Base-by-base conservation (phyloP, 2,113 vertebrate genomes). In the Bos indicus region DNA sequence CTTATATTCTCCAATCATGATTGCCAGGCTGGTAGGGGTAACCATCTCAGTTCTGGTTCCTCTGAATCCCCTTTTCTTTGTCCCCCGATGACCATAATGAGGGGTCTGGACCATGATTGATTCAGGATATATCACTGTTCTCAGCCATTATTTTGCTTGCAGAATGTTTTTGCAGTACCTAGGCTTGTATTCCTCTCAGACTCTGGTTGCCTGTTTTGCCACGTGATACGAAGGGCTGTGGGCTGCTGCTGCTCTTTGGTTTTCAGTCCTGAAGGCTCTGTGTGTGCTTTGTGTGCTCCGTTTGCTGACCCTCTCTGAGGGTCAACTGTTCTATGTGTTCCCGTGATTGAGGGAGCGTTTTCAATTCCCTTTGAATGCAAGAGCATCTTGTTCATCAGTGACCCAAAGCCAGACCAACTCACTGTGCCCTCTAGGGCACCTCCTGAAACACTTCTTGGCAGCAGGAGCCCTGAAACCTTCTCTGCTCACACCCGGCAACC, bases 401-500 rank as follows among this genome's bases (percentile, higher is more conserved):
- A 26, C 21, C 56, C 2, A 9, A 71, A 95, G 25, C 16, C 33
- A 88, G 88, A 54, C n/a, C 12, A 6, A 43, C 25, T 86, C 59
- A 60, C 5, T 10, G 30, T 46, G 25, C 2, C 80, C 48, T 60
- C 3, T 1, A 1, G 0, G 25, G 4, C 36, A 48, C 25, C 4
- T 3, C 62, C 26, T 51, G 59, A 67, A 81, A 77, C 4, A 5
- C n/a, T 81, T 33, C 28, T 54, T 91, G 52, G 64, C 30, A 71
- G 51, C 25, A 43, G 17, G 23, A 88, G 25, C 10, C 84, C 62
- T 51, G n/a, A 6, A 40, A 23, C 30, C 23, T 84, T 80, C 48
- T 57, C 90, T 84, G 25, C 36, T 28, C 57, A 54, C 30, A 7
- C 67, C 5, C 1, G 4, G 33, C 6, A 13, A 40, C 78, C 17